Evolutionary conservation across 2,113 vertebrate species (phyloP).

Genomic region (Reinhardtius hippoglossoides): DNA sequence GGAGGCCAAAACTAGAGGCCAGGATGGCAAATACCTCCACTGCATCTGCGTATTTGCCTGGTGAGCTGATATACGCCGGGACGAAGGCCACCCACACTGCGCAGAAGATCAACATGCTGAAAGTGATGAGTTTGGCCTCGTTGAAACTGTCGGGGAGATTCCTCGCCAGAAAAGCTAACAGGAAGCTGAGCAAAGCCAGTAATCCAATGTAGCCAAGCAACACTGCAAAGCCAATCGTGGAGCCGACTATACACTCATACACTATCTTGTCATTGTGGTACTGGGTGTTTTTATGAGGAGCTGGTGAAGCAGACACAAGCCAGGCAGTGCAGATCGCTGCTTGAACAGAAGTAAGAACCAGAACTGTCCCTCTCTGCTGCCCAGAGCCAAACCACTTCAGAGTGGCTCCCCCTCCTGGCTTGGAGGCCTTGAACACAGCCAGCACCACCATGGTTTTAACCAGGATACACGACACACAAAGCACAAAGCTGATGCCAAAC

Average conservation of each 20-base stretch:
- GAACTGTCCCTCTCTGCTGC: conserved; percentile 73
- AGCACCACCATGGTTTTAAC: conserved; percentile 78
- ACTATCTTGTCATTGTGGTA: conserved; percentile 65
- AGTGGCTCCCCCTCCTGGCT: conserved; percentile 55
- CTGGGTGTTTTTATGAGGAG: conserved; percentile 58
- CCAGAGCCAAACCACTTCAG: conserved; percentile 72
- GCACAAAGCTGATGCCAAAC: conserved; percentile 76
- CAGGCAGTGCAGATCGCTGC: conserved; percentile 72
- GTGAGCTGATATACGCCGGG: conserved; percentile 77
- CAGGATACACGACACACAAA: conserved; percentile 76
- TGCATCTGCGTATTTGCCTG: conserved; percentile 75
- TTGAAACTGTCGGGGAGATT: conserved; percentile 79
- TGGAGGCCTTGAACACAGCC: conserved; percentile 76
- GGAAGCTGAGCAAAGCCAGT: conserved; percentile 70
- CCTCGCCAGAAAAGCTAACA: conserved; percentile 75
- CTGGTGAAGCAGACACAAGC: conserved; percentile 63
- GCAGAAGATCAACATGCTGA: conserved; percentile 83
- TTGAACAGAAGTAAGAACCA: conserved; percentile 69
- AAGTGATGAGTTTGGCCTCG: conserved; percentile 78
- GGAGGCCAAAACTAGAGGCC: conserved; percentile 79
- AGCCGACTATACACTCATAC: conserved; percentile 73
- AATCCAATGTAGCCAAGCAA: conserved; percentile 76
- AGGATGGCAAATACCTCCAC: conserved; percentile 82
- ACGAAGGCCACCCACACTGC: conserved; percentile 80
- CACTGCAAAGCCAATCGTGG: conserved; percentile 66